Evolutionary conservation across 2,888 invertebrate genomes (phyloP).

Genomic region (Galeopsomyia nigrocyanea): DNA sequence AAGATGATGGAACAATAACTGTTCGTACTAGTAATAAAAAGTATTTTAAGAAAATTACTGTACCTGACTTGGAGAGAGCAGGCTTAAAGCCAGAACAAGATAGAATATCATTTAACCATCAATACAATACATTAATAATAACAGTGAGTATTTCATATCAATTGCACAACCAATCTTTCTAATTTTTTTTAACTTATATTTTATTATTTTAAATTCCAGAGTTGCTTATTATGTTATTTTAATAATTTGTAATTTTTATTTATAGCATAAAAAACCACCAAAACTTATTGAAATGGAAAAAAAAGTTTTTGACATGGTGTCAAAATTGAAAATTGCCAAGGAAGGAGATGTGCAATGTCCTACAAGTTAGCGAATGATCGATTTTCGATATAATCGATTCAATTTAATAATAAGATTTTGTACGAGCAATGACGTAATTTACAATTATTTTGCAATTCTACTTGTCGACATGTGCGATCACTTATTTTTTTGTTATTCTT

Average conservation of each 20-base stretch:
- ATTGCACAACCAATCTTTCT: not conserved
- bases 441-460: too few relatives aligned
- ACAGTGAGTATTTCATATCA: conserved; percentile 70
- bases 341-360: conserved; percentile 65
- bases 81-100: conserved; percentile 75
- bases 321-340: conserved; percentile 57
- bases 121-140: conserved; percentile 83
- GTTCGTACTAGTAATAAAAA: conserved; percentile 86
- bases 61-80: conserved; percentile 80
- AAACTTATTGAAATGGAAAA: conserved; percentile 80
- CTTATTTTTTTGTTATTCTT: too few relatives aligned
- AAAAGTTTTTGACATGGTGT: conserved; percentile 61
- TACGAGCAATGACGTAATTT: too few relatives aligned
- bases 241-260: conserved; percentile 54
- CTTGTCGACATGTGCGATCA: too few relatives aligned
- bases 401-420: too few relatives aligned
- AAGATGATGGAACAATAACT: conserved; percentile 76
- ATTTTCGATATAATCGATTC: too few relatives aligned
- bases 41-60: conserved; percentile 80
- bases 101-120: conserved; percentile 78
- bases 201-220: conserved; percentile 7
- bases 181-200: not conserved
- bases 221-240: conserved; percentile 1
- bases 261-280: conserved; percentile 83
- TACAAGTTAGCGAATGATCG: conserved; percentile 56